phyloP scores from a whole-genome alignment of 2,888 invertebrate genomes.

The Hydropsyche betteni region DNA sequence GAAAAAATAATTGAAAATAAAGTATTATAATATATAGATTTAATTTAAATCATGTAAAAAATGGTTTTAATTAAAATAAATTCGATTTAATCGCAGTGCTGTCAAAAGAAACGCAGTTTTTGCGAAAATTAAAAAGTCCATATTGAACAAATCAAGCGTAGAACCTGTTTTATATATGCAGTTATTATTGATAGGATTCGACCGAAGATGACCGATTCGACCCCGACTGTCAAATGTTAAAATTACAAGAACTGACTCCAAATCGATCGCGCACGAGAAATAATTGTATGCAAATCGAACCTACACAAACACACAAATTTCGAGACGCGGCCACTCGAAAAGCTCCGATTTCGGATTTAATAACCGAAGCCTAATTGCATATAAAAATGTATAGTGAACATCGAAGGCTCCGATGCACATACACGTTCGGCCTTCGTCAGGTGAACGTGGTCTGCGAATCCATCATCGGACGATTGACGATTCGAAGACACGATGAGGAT shows the following conservation, averaged over 20 bases:
- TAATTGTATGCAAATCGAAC: not conserved
- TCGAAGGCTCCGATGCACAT: slow-evolving; percentile 18
- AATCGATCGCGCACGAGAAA: not conserved
- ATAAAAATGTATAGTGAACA: slow-evolving; percentile 22
- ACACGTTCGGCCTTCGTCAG: slow-evolving; percentile 35
- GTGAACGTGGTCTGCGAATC: slow-evolving; percentile 19
- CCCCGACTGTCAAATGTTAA: not conserved
- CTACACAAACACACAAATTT: not conserved
- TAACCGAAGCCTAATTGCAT: slow-evolving; percentile 25
- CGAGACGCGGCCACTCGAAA: not conserved
- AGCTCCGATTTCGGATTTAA: not conserved
- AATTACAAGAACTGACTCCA: not conserved
- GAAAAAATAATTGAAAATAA: too few relatives aligned
- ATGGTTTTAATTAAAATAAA: not conserved
- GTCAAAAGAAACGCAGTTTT: too few relatives aligned
- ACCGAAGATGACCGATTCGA: slow-evolving; percentile 8
- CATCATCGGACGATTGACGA: slow-evolving; percentile 33
- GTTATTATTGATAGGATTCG: slow-evolving; percentile 3
- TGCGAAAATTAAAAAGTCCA: too few relatives aligned
- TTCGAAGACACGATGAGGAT: slow-evolving; percentile 36
- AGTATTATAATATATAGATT: not conserved
- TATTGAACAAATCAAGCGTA: too few relatives aligned
- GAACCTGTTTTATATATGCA: too few relatives aligned
- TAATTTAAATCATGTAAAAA: not conserved
- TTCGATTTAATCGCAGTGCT: too few relatives aligned